These are phyloP conservation scores for Dermatemys mawii DNA, from an alignment of 2,113 vertebrate genomes.

Conservation along the genomic window DNA sequence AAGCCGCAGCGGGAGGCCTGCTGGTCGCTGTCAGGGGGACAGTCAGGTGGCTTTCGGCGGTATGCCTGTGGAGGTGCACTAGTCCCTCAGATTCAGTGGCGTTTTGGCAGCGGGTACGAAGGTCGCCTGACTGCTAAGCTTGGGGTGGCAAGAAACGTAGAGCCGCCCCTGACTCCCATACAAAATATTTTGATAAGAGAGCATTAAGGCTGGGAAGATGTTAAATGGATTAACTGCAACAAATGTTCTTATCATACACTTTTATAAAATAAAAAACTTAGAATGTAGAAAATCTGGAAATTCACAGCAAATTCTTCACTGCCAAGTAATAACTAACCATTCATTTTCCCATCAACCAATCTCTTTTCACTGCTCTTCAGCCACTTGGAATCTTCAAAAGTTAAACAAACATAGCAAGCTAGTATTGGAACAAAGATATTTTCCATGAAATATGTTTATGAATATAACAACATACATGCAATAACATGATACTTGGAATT, in stretches of 20 bases:
- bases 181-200: background rate
- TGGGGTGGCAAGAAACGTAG: no score
- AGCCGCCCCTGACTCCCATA: background rate
- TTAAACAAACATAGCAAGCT: background rate
- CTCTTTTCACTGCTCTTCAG: background rate
- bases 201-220: background rate
- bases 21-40: no score
- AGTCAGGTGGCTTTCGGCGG: no score
- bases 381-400: background rate
- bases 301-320: background rate
- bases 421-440: background rate
- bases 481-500: background rate
- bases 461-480: background rate
- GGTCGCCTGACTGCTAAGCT: no score
- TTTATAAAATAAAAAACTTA: background rate
- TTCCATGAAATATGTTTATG: background rate
- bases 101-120: no score
- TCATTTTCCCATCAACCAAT: background rate
- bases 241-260: background rate
- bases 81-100: no score
- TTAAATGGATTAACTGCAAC: background rate
- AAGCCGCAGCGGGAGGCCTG: no score
- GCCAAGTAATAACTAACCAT: background rate
- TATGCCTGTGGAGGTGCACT: no score
- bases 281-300: slow-evolving; percentile 32